Percentiles rank a stretch among this genome's conserved stretches.
These are phyloP conservation scores for Mycalesis mineus DNA, from an alignment of 2,888 invertebrate species.

Conservation along the genomic window DNA sequence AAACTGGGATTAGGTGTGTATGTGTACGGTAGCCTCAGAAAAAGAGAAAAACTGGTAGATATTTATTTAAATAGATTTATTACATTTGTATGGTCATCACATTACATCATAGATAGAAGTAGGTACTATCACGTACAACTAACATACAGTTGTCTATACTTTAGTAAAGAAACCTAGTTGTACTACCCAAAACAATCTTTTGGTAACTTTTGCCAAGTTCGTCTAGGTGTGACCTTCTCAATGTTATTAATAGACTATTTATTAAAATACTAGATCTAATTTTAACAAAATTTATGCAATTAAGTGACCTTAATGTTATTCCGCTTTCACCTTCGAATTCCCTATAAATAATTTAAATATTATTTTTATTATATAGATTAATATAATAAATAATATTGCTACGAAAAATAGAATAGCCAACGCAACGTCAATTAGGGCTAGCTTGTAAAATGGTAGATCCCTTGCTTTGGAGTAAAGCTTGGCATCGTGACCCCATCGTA, in stretches of 20 bases:
- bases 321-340: not conserved
- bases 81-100: too few species aligned
- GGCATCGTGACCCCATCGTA: conserved; percentile 60
- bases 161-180: too few species aligned
- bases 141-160: too few species aligned
- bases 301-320: not conserved
- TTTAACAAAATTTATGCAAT: not conserved
- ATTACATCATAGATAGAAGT: too few species aligned
- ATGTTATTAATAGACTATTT: not conserved
- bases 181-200: too few species aligned
- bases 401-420: conserved; percentile 43
- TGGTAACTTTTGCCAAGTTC: too few species aligned
- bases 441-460: conserved; percentile 51
- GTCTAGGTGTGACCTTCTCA: not conserved
- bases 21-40: too few species aligned
- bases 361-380: conserved; percentile 43
- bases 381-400: conserved; percentile 37
- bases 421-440: conserved; percentile 55
- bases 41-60: too few species aligned
- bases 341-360: conserved; percentile 33
- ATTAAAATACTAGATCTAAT: not conserved
- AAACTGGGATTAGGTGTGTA: too few species aligned
- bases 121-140: too few species aligned
- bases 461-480: conserved; percentile 51
- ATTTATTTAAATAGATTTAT: too few species aligned